phyloP scores from a whole-genome alignment of 2,888 invertebrate species.

The Ectemnius cavifrons region DNA sequence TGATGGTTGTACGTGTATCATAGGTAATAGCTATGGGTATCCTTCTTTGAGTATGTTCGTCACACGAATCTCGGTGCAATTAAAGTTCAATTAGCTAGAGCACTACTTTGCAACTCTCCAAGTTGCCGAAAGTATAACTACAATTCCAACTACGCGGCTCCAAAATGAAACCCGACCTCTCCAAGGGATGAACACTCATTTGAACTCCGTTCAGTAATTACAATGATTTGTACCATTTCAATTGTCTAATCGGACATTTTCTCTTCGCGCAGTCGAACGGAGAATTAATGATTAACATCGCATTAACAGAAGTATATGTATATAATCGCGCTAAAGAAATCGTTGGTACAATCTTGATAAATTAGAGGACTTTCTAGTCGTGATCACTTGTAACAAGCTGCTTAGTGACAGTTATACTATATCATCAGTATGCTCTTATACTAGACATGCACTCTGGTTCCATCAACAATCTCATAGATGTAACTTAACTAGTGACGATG shows the following conservation, averaged over 20 bases:
- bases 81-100: slow-evolving; percentile 21
- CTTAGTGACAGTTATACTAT: slow-evolving; percentile 50
- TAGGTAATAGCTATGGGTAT: slow-evolving; percentile 6
- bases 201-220: slow-evolving; percentile 54
- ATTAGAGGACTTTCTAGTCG: slow-evolving; percentile 33
- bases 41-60: slow-evolving; percentile 22
- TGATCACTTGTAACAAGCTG: slow-evolving; percentile 39
- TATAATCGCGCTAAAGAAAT: no score
- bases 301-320: no score
- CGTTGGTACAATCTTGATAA: slow-evolving; percentile 4
- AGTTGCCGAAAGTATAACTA: slow-evolving; percentile 26
- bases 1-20: slow-evolving; percentile 5
- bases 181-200: slow-evolving; percentile 48
- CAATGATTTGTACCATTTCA: slow-evolving; percentile 57
- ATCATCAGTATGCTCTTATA: slow-evolving; percentile 52
- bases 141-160: slow-evolving; percentile 28
- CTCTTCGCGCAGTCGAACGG: no score
- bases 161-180: slow-evolving; percentile 32
- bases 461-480: slow-evolving; percentile 61
- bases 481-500: slow-evolving; percentile 48
- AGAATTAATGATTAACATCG: no score
- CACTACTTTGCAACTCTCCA: slow-evolving; percentile 18
- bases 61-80: slow-evolving; percentile 12
- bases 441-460: slow-evolving; percentile 53
- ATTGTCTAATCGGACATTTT: slow-evolving; percentile 34